Base-by-base conservation (phyloP, 2,797 vertebrate genomes). In the Lutjanus argentimaculatus region DNA sequence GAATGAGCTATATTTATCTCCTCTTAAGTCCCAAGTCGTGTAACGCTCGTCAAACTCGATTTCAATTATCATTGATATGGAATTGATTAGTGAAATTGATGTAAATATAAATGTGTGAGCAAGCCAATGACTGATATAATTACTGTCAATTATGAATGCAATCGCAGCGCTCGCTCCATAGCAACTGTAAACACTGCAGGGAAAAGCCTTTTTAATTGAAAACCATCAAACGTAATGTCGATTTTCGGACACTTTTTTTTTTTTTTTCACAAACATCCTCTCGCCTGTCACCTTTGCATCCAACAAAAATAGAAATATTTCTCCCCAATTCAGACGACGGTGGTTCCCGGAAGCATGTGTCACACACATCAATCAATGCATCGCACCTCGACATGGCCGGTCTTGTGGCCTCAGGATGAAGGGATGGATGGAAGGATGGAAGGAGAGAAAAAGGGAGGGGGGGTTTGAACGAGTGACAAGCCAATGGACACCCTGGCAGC, bases 401-500 rank as follows among this genome's bases (percentile, higher is more conserved):
- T 77, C 62, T 25, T 49, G 67, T 85, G 74, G 72, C 83, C 77
- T 69, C 21, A 2, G 76, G 82, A 71, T 30, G 75, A 73, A 69
- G 19, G 43, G 61, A 65, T 8, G 79, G 15, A 46, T 2, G 49
- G 45, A n/a, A 8, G 58, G 46, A 36, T 10, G 52, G 10, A 21
- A 22, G 52, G 59, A 16, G 8, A 17, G 61, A 56, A 36, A 36
- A 36, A 36, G 76, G 4, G 14, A 43, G 10, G 8, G 53, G 72
- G 72, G 77, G 70, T 52, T 49, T 84, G 80, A 83, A 75, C 67
- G 75, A 87, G 83, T 84, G 84, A 86, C 87, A 89, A 85, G 81
- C 79, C 91, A 89, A 85, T 71, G 89, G 90, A 87, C 75, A 68
- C 65, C 59, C 71, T 88, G 87, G 88, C 89, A 85, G 71, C 71